Evolutionary conservation across 2,797 vertebrate genomes (phyloP).

Genomic region (Tolypeutes matacus): DNA sequence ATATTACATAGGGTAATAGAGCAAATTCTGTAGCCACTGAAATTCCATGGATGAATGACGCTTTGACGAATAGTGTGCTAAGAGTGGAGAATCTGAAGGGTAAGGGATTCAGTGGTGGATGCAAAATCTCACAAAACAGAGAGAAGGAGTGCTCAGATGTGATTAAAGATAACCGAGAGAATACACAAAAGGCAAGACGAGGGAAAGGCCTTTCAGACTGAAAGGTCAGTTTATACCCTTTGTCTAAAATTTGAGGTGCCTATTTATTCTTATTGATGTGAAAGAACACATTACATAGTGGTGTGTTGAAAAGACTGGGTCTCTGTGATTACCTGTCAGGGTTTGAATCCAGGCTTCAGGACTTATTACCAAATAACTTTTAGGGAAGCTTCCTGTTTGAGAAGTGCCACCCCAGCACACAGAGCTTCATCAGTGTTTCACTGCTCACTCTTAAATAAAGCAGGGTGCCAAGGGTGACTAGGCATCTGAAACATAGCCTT

Average conservation of each 20-base stretch:
- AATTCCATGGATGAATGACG: background rate
- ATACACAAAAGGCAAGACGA: background rate
- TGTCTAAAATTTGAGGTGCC: background rate
- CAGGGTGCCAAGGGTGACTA: background rate
- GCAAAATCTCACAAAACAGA: background rate
- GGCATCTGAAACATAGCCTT: background rate
- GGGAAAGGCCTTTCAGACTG: background rate
- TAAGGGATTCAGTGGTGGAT: background rate
- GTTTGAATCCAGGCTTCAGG: background rate
- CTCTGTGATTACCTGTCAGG: background rate
- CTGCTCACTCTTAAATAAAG: background rate
- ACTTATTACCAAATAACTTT: background rate
- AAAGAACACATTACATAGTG: background rate
- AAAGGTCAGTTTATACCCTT: background rate
- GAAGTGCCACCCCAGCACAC: accelerated
- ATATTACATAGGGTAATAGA: background rate
- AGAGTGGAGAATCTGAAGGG: background rate
- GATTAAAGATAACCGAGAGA: background rate
- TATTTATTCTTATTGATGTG: background rate
- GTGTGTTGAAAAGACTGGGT: background rate
- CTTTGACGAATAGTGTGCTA: background rate
- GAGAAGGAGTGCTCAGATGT: background rate
- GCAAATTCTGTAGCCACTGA: background rate
- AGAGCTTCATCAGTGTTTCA: background rate
- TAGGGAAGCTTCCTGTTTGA: background rate